These are phyloP conservation scores for Drosophila gunungcola DNA, from an alignment of 1,140 invertebrate genomes.

Conservation along the genomic window DNA sequence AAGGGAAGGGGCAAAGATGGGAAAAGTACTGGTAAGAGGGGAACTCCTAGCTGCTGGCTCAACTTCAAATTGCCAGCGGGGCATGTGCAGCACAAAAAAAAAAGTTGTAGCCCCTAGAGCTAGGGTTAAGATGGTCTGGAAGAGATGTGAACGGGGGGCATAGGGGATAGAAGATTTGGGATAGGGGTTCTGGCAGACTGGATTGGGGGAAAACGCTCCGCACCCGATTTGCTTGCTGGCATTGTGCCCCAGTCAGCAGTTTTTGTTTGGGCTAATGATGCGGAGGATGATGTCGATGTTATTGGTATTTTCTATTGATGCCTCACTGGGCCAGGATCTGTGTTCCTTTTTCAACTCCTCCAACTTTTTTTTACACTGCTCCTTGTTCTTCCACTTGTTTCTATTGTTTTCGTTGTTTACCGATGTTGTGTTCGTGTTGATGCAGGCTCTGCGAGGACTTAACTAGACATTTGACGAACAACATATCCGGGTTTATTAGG, in stretches of 20 bases:
- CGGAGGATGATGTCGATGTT: conserved; percentile 63
- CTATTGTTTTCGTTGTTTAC: conserved; percentile 45
- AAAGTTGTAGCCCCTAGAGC: conserved; percentile 26
- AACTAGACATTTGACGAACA: conserved; percentile 37
- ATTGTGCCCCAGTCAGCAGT: conserved; percentile 72
- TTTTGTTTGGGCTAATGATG: conserved; percentile 76
- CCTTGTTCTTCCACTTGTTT: conserved; percentile 36
- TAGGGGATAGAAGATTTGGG: neutral
- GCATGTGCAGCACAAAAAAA: conserved; percentile 53
- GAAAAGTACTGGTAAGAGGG: conserved; percentile 4
- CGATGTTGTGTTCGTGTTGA: conserved; percentile 50
- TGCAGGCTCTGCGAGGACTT: conserved; percentile 42
- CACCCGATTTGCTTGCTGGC: conserved; percentile 47
- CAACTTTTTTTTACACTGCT: conserved; percentile 7
- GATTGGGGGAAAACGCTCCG: conserved; percentile 8
- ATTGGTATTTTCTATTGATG: conserved; percentile 59
- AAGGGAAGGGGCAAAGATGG: neutral
- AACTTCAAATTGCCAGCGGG: conserved; percentile 44
- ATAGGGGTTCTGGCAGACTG: neutral
- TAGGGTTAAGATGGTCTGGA: conserved; percentile 37
- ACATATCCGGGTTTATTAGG: conserved; percentile 31
- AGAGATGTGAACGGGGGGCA: neutral
- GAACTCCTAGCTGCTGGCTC: conserved; percentile 33
- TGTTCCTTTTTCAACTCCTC: conserved; percentile 10
- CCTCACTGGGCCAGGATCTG: conserved; percentile 34